Base-by-base conservation (phyloP, 2,113 vertebrate species). In the Galemys pyrenaicus region DNA sequence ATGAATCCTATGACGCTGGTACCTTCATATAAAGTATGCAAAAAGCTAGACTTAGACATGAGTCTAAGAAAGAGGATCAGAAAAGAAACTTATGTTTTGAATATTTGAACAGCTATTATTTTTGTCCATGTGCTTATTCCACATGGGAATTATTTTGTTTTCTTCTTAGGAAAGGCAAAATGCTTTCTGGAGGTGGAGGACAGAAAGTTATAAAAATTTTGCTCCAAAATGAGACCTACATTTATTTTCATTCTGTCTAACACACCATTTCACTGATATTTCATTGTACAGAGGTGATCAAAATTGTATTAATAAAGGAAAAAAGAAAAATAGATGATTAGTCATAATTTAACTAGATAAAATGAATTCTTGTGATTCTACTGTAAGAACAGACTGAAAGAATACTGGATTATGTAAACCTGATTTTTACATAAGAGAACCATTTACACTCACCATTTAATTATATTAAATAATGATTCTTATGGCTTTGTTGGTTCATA, bases 251-350 rank as follows among this genome's bases (percentile, higher is more conserved):
- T 86, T 60, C 41, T 68, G 8, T 78, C 78, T 82, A 70, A 62
- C 46, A 56, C 37, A 30, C 28, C 32, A 94, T 75, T n/a, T 89
- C 67, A 54, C 49, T 92, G 73, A 83, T 93, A 96, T 94, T 97
- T 97, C 58, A 75, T 87, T 86, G 70, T 77, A 68, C 26, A 86
- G 37, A 93, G 73, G 94, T 70, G 41, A 87, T 96, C 94, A 96
- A 94, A 94, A 20, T 32, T 89, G 97, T 97, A 96, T 96, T 96
- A 93, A 96, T 97, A 96, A 97, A 95, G 41, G 73, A 49, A 54
- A 90, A 96, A 94, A 89, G 65, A 92, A 87, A 94, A 94, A 73
- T 94, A 95, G 94, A 89, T 92, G 70, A 89, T 89, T 93, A 85
- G 82, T 80, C 80, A 92, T 95, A 95, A 97, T 95, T 96, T 87